Conservation (phyloP, 2,113 vertebrate genomes). For the Sigmodon hispidus region DNA sequence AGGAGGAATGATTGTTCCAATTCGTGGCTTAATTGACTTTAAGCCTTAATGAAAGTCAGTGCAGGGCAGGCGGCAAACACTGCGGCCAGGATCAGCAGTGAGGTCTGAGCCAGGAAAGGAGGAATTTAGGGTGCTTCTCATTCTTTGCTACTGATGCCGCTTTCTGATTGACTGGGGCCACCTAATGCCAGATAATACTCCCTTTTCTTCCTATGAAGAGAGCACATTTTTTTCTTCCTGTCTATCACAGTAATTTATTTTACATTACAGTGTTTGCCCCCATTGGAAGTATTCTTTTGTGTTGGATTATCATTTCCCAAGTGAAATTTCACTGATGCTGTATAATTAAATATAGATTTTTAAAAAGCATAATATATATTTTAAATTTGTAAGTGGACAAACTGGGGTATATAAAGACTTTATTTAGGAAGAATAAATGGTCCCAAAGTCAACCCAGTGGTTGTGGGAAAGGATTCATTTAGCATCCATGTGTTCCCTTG, state of each 20-base stretch:
- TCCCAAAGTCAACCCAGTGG: accelerated
- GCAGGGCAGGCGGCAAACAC: conserved; percentile 84
- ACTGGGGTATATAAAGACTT: conserved; percentile 39
- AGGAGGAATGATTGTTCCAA: conserved; percentile 95
- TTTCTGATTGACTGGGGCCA: conserved; percentile 80
- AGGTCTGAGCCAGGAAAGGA: conserved; percentile 69
- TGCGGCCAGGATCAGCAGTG: conserved; percentile 83
- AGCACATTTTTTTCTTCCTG: conserved; percentile 66
- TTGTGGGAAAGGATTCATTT: neutral
- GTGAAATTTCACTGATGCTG: conserved; percentile 69
- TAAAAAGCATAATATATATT: conserved; percentile 53
- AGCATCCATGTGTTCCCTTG: accelerated
- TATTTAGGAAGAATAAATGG: conserved; percentile 55
- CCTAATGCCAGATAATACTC: conserved; percentile 75
- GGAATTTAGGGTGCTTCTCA: conserved; percentile 77
- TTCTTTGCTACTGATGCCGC: conserved; percentile 82
- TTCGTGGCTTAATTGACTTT: conserved; percentile 96
- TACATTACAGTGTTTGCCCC: conserved; percentile 80
- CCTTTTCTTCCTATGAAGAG: conserved; percentile 74
- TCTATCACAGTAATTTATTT: conserved; percentile 75
- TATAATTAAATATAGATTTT: conserved; percentile 71
- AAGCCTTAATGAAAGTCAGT: conserved; percentile 94
- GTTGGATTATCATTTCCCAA: conserved; percentile 77
- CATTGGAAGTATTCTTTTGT: conserved; percentile 81
- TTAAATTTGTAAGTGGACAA: conserved; percentile 69